Evolutionary conservation across 2,888 invertebrate genomes (phyloP).

Genomic region (Cheilosia variabilis): DNA sequence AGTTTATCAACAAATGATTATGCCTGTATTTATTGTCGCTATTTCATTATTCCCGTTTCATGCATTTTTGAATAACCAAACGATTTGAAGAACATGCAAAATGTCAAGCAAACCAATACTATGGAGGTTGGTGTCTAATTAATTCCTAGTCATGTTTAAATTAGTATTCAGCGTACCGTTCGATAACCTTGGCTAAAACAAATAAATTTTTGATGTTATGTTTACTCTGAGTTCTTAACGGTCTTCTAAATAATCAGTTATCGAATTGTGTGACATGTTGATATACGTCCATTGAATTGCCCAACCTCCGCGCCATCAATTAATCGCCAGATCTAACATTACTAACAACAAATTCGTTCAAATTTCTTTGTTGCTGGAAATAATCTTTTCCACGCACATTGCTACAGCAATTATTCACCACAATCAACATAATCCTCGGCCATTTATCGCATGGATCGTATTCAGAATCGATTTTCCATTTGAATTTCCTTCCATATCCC

Average conservation of each 20-base stretch:
- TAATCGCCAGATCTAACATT: neutral
- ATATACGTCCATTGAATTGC: neutral
- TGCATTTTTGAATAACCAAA: neutral
- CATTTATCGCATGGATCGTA: conserved; percentile 13
- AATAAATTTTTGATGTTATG: conserved; percentile 9
- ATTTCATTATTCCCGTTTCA: neutral
- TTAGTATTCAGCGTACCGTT: conserved; percentile 16
- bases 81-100: neutral
- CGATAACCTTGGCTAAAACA: conserved; percentile 11
- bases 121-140: neutral
- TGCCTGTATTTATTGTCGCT: too few species aligned
- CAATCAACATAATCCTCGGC: conserved; percentile 31
- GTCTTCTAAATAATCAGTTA: conserved; percentile 23
- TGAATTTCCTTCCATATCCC: conserved; percentile 13
- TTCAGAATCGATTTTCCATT: conserved; percentile 36
- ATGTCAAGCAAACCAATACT: conserved; percentile 16
- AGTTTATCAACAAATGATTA: too few species aligned
- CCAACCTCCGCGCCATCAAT: neutral
- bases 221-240: conserved; percentile 17
- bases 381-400: conserved; percentile 45
- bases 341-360: conserved; percentile 1
- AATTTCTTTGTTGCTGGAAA: conserved; percentile 7
- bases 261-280: neutral
- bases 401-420: conserved; percentile 41
- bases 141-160: conserved; percentile 22